phyloP scores from a whole-genome alignment of 2,888 invertebrate genomes.

The Dynastes maya region DNA sequence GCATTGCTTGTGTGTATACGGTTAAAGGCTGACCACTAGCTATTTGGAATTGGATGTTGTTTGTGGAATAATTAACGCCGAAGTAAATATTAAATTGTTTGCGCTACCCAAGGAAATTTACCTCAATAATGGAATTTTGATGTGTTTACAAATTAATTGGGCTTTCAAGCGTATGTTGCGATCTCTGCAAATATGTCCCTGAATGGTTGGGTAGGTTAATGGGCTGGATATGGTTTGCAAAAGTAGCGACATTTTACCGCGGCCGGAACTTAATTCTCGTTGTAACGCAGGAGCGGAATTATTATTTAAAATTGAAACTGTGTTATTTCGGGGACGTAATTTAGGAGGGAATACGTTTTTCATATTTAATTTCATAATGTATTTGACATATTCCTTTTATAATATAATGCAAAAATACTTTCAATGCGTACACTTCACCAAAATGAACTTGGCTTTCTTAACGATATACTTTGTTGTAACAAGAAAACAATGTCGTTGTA shows the following conservation, averaged over 20 bases:
- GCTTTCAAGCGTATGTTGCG: not conserved
- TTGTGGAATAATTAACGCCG: constrained; percentile 20
- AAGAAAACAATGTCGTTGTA: too few species aligned
- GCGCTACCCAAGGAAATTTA: constrained; percentile 21
- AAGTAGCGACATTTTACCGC: not conserved
- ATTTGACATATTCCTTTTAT: too few species aligned
- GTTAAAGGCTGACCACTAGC: not conserved
- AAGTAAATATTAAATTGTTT: constrained; percentile 33
- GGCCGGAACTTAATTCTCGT: not conserved
- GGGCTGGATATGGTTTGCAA: not conserved
- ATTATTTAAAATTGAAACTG: not conserved
- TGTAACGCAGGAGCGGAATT: not conserved
- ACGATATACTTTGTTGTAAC: too few species aligned
- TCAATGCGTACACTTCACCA: too few species aligned
- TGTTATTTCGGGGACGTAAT: not conserved
- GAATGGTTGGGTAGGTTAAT: constrained; percentile 20
- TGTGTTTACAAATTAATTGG: constrained; percentile 38
- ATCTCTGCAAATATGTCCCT: constrained; percentile 17
- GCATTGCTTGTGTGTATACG: too few species aligned
- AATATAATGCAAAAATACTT: too few species aligned
- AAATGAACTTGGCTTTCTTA: too few species aligned
- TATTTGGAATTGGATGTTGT: constrained; percentile 16
- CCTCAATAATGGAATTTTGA: constrained; percentile 39
- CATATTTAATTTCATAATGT: not conserved
- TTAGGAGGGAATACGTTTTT: not conserved